Percentiles rank a stretch among this genome's conserved stretches.
These are phyloP conservation scores for Manis crassicaudata DNA, from an alignment of 2,797 vertebrate genomes.

Conservation along the genomic window DNA sequence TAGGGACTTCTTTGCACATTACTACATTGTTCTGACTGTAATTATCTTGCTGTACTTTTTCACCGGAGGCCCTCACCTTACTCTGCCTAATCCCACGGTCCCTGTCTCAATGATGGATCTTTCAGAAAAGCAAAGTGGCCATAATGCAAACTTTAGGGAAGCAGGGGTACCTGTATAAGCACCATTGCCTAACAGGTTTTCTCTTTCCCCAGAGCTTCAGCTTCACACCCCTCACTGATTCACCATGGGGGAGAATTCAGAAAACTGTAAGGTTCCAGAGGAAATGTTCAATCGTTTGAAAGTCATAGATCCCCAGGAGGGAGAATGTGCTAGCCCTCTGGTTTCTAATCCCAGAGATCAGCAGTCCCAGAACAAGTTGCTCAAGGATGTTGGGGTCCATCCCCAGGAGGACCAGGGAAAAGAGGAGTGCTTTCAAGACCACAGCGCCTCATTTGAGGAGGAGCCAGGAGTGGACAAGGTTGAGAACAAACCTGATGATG, in stretches of 20 bases:
- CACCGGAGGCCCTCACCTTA: too few species aligned
- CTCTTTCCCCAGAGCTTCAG: constrained; percentile 29
- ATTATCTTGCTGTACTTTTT: too few species aligned
- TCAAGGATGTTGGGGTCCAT: not conserved
- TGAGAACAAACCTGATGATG: constrained; percentile 71
- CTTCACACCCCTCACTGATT: constrained; percentile 26
- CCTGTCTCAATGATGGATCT: not conserved
- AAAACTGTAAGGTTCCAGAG: constrained; percentile 73
- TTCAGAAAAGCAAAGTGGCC: not conserved
- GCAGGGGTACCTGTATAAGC: not conserved
- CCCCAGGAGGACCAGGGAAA: constrained; percentile 75
- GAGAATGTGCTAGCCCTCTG: constrained; percentile 23
- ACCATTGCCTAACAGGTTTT: not conserved
- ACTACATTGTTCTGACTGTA: too few species aligned
- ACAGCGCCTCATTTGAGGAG: constrained; percentile 87
- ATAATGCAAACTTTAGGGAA: not conserved
- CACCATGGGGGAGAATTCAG: constrained; percentile 76
- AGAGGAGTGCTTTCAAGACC: constrained; percentile 92
- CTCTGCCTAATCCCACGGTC: too few species aligned
- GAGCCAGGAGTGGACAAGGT: constrained; percentile 61
- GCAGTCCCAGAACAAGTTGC: not conserved
- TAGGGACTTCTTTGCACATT: too few species aligned
- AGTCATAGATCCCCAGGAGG: constrained; percentile 77
- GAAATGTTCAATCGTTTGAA: constrained; percentile 80
- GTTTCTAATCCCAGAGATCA: not conserved